Evolutionary conservation across 2,888 invertebrate genomes (phyloP).

Genomic region (Volucella inanis): DNA sequence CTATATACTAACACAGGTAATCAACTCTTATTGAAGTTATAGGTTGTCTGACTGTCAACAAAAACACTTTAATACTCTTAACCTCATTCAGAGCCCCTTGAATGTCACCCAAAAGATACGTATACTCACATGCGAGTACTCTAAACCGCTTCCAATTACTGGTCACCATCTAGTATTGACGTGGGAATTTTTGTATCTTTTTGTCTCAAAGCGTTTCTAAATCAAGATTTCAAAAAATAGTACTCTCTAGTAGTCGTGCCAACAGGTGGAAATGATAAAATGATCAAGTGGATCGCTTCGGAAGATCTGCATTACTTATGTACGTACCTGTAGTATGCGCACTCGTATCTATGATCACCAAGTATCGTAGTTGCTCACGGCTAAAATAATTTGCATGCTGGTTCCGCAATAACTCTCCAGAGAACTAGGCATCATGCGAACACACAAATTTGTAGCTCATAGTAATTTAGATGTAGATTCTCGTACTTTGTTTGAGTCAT

Average conservation of each 20-base stretch:
- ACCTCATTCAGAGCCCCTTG: slow-evolving; percentile 44
- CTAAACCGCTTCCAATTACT: too few species aligned
- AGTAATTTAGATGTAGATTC: slow-evolving; percentile 52
- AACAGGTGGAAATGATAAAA: slow-evolving; percentile 25
- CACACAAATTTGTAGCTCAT: slow-evolving; percentile 44
- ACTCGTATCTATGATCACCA: slow-evolving; percentile 50
- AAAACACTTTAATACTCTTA: background rate
- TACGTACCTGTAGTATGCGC: slow-evolving; percentile 37
- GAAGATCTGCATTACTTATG: slow-evolving; percentile 38
- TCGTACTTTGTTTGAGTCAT: slow-evolving; percentile 32
- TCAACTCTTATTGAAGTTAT: too few species aligned
- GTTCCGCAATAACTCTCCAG: slow-evolving; percentile 67
- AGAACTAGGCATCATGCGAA: slow-evolving; percentile 37
- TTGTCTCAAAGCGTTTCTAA: background rate
- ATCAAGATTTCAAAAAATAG: too few species aligned
- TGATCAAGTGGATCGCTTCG: slow-evolving; percentile 44
- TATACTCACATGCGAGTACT: background rate
- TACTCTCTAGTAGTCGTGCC: too few species aligned
- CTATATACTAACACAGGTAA: too few species aligned
- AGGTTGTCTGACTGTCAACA: too few species aligned
- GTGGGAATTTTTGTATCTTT: slow-evolving; percentile 1
- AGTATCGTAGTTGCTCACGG: slow-evolving; percentile 55
- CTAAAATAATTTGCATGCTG: slow-evolving; percentile 67
- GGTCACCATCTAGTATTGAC: too few species aligned
- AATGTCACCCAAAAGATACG: slow-evolving; percentile 26